These are phyloP conservation scores for Pseudochirops corinnae DNA, from an alignment of 2,797 vertebrate genomes.

Conservation along the genomic window DNA sequence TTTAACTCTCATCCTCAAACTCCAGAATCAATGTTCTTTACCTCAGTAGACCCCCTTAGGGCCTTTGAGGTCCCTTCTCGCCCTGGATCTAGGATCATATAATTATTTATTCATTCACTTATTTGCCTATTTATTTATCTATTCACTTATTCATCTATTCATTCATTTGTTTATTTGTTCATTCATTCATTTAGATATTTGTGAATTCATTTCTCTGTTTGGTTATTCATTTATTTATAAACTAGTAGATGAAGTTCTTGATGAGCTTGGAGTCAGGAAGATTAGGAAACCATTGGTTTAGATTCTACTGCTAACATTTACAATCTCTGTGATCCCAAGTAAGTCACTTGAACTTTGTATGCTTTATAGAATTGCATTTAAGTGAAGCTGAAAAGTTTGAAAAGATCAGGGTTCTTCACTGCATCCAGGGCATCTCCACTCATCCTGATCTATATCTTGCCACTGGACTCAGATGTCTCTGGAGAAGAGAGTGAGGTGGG, in stretches of 20 bases:
- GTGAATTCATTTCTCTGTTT: no score
- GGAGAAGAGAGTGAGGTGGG: no score
- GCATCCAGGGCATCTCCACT: no score
- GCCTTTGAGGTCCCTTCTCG: not conserved
- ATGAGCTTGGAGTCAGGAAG: not conserved
- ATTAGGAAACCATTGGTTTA: no score
- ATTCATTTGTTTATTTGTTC: not conserved
- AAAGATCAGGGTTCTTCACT: no score
- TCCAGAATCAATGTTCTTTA: not conserved
- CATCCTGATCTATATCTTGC: no score
- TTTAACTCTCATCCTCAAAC: not conserved
- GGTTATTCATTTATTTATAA: not conserved
- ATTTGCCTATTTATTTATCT: not conserved
- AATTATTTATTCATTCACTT: not conserved
- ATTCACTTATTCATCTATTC: no score
- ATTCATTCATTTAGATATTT: not conserved
- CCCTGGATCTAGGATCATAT: not conserved
- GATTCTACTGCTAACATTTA: not conserved
- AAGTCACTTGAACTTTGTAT: not conserved
- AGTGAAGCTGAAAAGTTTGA: no score
- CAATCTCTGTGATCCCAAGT: not conserved
- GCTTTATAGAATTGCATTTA: not conserved
- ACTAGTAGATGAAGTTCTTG: not conserved
- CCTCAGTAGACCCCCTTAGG: no score
- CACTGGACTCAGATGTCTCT: no score